Conservation (phyloP, 2,113 vertebrate genomes). For the Myrmophylax atrothorax region DNA sequence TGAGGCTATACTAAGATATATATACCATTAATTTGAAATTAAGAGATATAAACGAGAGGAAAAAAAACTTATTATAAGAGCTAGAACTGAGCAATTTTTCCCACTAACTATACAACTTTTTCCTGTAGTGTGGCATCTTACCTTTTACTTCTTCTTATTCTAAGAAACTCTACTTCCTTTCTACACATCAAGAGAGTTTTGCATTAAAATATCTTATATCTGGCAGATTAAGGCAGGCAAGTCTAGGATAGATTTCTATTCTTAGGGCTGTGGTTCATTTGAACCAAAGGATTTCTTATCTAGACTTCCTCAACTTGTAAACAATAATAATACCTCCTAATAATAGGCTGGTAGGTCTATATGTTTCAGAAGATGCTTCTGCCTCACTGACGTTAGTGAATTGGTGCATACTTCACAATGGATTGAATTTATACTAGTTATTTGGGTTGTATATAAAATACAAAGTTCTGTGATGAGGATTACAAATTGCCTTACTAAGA, state of each 20-base stretch:
- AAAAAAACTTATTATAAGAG: background rate
- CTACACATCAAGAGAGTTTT: background rate
- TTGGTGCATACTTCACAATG: background rate
- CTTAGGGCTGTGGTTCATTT: background rate
- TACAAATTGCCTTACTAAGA: background rate
- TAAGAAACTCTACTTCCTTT: background rate
- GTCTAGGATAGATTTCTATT: background rate
- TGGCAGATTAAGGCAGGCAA: background rate
- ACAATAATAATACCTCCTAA: background rate
- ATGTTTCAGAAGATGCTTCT: background rate
- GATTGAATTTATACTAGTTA: background rate
- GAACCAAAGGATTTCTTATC: background rate
- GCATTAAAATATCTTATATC: background rate
- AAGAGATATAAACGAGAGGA: background rate
- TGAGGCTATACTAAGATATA: background rate
- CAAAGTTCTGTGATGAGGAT: background rate
- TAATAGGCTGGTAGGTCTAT: background rate
- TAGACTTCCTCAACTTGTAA: background rate
- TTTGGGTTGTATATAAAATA: background rate
- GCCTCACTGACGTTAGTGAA: background rate
- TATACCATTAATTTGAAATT: background rate
- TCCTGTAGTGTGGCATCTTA: background rate
- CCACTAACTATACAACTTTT: rapidly evolving
- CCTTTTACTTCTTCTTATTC: background rate
- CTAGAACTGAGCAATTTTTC: background rate